Conservation (phyloP, 2,113 vertebrate species). For the Trogon melanurus region DNA sequence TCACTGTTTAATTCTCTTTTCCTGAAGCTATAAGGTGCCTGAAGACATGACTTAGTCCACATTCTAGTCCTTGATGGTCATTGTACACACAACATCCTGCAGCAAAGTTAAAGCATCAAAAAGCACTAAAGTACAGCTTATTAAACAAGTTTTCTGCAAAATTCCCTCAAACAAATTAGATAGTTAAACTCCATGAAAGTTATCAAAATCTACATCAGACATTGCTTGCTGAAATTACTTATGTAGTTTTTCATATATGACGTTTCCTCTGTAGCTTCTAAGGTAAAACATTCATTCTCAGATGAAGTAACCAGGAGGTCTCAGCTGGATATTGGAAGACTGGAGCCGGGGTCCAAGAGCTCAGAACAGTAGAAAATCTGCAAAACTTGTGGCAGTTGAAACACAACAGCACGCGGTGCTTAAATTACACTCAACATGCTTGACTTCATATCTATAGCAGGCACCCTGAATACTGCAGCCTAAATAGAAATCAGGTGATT, state of each 20-base stretch:
- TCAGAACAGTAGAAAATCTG: not conserved
- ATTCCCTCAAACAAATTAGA: not conserved
- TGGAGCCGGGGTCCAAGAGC: not conserved
- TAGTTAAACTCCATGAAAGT: not conserved
- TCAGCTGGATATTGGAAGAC: not conserved
- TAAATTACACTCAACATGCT: not conserved
- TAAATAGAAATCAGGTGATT: not conserved
- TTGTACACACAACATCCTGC: not conserved
- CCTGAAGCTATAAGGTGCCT: not conserved
- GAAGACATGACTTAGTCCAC: not conserved
- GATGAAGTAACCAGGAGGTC: not conserved
- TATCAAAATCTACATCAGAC: not conserved
- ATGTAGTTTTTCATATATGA: not conserved
- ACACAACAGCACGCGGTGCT: not conserved
- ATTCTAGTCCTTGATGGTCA: not conserved
- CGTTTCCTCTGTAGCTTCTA: not conserved
- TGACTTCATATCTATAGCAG: not conserved
- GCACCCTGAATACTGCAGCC: not conserved
- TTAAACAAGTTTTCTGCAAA: not conserved
- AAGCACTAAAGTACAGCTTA: fast-evolving
- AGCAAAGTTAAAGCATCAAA: not conserved
- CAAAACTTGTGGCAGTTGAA: not conserved
- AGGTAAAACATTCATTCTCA: not conserved
- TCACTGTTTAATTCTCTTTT: not conserved
- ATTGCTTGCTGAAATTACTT: not conserved